Percentiles rank a stretch among this genome's conserved stretches.
Conservation (phyloP, 2,888 invertebrate genomes). For the Drosophila mettleri region DNA sequence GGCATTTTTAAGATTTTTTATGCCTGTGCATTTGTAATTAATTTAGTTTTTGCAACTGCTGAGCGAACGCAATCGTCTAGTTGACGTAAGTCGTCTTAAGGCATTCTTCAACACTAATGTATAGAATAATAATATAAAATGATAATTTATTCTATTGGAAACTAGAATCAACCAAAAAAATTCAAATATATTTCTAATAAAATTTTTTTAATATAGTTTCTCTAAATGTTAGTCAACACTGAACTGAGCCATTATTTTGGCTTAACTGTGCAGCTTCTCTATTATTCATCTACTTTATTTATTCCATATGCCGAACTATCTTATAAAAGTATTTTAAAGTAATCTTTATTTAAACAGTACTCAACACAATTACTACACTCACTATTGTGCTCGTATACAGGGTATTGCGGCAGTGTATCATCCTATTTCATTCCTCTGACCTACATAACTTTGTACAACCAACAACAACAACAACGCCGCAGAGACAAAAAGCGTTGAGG, state of each 20-base stretch:
- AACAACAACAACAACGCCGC: constrained; percentile 23
- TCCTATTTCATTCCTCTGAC: constrained; percentile 59
- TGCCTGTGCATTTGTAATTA: not conserved
- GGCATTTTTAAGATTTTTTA: not conserved
- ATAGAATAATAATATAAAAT: not conserved
- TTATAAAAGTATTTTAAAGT: not conserved
- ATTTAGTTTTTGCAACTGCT: not conserved
- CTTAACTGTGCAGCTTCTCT: not conserved
- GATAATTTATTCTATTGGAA: too few relatives aligned
- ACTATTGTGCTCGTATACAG: constrained; percentile 2
- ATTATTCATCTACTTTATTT: not conserved
- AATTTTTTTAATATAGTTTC: not conserved
- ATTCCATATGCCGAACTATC: not conserved
- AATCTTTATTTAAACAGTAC: not conserved
- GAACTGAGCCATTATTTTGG: too few relatives aligned
- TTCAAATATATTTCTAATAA: not conserved
- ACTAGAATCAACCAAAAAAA: too few relatives aligned
- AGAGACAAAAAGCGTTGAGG: constrained; percentile 49
- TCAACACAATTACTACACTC: not conserved
- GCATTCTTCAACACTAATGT: not conserved
- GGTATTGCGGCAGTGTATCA: constrained; percentile 37
- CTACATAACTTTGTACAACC: constrained; percentile 55
- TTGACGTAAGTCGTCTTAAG: not conserved
- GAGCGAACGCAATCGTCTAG: too few relatives aligned
- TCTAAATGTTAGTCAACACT: not conserved